Conservation (phyloP, 2,888 invertebrate genomes). For the Drosophila quinaria region DNA sequence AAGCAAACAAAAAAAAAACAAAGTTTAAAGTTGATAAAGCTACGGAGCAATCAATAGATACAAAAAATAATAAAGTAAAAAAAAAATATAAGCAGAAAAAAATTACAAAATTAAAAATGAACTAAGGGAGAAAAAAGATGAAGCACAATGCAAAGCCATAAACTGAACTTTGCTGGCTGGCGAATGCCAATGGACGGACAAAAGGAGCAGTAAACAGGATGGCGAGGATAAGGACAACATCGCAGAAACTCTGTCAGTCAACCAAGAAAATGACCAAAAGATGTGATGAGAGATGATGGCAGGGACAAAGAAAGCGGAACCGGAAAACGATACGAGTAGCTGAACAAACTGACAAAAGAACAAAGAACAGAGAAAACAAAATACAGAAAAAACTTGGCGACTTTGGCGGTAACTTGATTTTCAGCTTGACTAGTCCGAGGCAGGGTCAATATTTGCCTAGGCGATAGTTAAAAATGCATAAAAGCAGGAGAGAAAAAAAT, state of each 20-base stretch:
- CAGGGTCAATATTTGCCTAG: conserved; percentile 62
- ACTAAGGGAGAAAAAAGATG: conserved; percentile 21
- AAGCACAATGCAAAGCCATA: conserved; percentile 57
- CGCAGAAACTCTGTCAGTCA: conserved; percentile 55
- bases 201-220: conserved; percentile 47
- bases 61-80: conserved; percentile 27
- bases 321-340: conserved; percentile 57
- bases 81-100: conserved; percentile 18
- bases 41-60: conserved; percentile 53
- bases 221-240: conserved; percentile 9
- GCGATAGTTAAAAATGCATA: conserved; percentile 63
- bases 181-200: conserved; percentile 44
- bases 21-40: conserved; percentile 66
- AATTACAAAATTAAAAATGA: conserved; percentile 42
- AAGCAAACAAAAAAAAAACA: conserved; percentile 32
- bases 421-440: conserved; percentile 66
- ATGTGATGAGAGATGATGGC: conserved; percentile 50
- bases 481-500: conserved; percentile 22
- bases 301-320: conserved; percentile 47
- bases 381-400: conserved; percentile 37
- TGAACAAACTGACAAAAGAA: conserved; percentile 44
- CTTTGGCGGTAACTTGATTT: conserved; percentile 75
- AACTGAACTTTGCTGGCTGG: conserved; percentile 52
- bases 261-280: conserved; percentile 61
- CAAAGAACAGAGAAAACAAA: conserved; percentile 19